phyloP scores from a whole-genome alignment of 2,888 invertebrate genomes.

The Dorcus parallelipipedus region DNA sequence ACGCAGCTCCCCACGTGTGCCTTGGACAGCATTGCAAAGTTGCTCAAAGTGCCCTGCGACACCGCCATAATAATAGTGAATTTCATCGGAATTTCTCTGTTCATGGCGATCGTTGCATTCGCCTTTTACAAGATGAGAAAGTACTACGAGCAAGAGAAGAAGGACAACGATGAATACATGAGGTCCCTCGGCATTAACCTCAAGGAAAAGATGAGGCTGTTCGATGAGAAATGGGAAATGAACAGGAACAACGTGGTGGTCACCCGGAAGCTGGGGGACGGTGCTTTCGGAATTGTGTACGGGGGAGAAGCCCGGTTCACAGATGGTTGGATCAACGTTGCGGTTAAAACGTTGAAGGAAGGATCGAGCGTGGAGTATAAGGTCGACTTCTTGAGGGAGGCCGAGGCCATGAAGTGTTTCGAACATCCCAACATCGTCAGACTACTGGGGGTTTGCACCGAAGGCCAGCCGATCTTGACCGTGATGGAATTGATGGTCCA shows the following conservation, averaged over 20 bases:
- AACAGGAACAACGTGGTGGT: conserved; percentile 80
- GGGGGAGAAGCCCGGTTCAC: conserved; percentile 80
- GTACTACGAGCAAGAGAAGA: conserved; percentile 63
- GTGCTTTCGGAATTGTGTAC: conserved; percentile 90
- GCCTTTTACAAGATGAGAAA: conserved; percentile 56
- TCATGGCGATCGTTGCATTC: conserved; percentile 52
- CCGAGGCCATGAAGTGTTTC: conserved; percentile 91
- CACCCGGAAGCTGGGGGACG: conserved; percentile 81
- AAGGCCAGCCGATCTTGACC: conserved; percentile 82
- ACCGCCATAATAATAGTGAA: conserved; percentile 66
- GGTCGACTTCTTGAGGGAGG: conserved; percentile 87
- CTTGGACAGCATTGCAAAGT: conserved; percentile 63
- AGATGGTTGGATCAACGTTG: conserved; percentile 78
- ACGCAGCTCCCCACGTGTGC: conserved; percentile 61
- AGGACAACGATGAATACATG: conserved; percentile 68
- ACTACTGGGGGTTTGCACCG: conserved; percentile 81
- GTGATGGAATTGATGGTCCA: conserved; percentile 95
- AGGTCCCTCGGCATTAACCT: conserved; percentile 66
- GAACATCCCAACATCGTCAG: conserved; percentile 86
- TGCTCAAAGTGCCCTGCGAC: conserved; percentile 69
- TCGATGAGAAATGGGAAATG: conserved; percentile 83
- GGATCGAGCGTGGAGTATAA: conserved; percentile 83
- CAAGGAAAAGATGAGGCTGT: conserved; percentile 47
- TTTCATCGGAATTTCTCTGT: conserved; percentile 42
- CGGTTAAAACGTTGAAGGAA: conserved; percentile 84